Conservation (phyloP, 1,140 invertebrate genomes). For the Drosophila lacteicornis region DNA sequence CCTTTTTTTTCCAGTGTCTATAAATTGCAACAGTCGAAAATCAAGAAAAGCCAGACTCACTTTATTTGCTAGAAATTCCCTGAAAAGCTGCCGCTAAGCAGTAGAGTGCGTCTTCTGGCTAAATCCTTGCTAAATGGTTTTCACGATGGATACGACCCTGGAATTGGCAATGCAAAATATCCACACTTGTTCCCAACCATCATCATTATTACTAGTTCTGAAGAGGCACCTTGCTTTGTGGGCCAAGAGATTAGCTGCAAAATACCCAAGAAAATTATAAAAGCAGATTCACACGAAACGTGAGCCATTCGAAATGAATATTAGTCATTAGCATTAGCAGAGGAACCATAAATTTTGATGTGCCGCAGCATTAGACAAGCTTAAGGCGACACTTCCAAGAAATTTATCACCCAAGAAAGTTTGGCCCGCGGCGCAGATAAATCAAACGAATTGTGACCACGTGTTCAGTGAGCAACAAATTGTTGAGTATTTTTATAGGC, state of each 20-base stretch:
- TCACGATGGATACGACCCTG: neutral
- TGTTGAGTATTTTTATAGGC: conserved; percentile 27
- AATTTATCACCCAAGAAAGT: conserved; percentile 50
- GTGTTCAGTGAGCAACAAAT: conserved; percentile 34
- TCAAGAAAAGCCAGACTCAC: too few species aligned
- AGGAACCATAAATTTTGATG: conserved; percentile 45
- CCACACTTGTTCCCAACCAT: neutral
- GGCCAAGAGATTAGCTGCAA: neutral
- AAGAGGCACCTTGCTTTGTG: conserved; percentile 17
- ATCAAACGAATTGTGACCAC: conserved; percentile 35
- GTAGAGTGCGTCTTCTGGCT: neutral
- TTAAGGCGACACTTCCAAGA: conserved; percentile 51
- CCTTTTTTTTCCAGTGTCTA: neutral
- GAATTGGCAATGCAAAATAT: conserved; percentile 6
- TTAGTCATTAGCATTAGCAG: conserved; percentile 67
- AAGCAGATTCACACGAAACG: conserved; percentile 7
- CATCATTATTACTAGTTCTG: neutral
- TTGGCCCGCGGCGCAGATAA: conserved; percentile 51
- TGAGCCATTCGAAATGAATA: conserved; percentile 41
- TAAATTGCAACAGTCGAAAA: conserved; percentile 22
- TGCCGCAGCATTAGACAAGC: conserved; percentile 44
- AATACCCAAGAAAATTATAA: conserved; percentile 17
- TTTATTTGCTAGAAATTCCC: conserved; percentile 7
- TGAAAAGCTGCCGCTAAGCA: conserved; percentile 5
- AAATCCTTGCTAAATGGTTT: neutral